Conservation (phyloP, 2,888 invertebrate genomes). For the Hypolimnas misippus region DNA sequence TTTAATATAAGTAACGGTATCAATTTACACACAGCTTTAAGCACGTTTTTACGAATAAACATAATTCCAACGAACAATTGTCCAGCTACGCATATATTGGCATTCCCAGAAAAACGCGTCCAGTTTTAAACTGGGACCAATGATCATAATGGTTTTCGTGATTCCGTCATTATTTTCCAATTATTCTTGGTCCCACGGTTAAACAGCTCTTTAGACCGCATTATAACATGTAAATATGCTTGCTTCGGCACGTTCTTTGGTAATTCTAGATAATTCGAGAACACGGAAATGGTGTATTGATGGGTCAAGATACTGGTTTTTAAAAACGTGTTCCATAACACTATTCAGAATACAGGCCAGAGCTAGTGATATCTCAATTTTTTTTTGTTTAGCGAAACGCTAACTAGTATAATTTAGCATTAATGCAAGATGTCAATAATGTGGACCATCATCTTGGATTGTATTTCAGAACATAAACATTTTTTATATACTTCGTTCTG, state of each 20-base stretch:
- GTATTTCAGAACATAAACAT: too few relatives aligned
- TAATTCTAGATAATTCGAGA: conserved; percentile 10
- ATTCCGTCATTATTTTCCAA: conserved; percentile 43
- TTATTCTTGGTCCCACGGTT: conserved; percentile 42
- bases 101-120: conserved; percentile 36
- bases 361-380: too few relatives aligned
- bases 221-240: conserved; percentile 27
- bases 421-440: too few relatives aligned
- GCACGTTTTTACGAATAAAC: conserved; percentile 12
- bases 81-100: conserved; percentile 12
- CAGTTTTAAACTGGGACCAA: conserved; percentile 34
- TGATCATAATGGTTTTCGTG: conserved; percentile 46
- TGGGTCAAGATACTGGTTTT: neutral
- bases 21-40: conserved; percentile 11
- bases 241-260: conserved; percentile 27
- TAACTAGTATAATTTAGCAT: too few relatives aligned
- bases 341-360: too few relatives aligned
- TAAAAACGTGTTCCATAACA: too few relatives aligned
- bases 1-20: conserved; percentile 20
- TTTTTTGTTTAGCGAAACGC: too few relatives aligned
- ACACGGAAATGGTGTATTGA: conserved; percentile 15
- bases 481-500: neutral
- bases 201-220: conserved; percentile 16
- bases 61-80: conserved; percentile 26
- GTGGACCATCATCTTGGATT: too few relatives aligned